A percentile compares a stretch with the other conserved stretches of the same genome.
phyloP scores from a whole-genome alignment of 2,113 vertebrate genomes.

The Suricata suricatta region DNA sequence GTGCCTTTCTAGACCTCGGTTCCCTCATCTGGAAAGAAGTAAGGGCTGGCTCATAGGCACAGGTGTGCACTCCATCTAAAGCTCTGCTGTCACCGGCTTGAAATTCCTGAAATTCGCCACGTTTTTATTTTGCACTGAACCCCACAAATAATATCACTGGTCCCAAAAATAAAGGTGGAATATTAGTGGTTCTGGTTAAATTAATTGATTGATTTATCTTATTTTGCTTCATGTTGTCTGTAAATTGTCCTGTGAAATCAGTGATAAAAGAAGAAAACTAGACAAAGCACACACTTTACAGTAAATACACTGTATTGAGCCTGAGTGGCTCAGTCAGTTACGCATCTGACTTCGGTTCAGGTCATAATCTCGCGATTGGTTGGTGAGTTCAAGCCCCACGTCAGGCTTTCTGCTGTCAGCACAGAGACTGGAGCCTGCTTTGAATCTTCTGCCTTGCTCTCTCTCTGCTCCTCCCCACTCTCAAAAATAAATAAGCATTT shows the following conservation, averaged over 20 bases:
- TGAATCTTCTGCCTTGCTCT: no score
- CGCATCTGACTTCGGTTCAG: no score
- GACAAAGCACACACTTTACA: not conserved
- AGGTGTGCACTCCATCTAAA: rapidly evolving
- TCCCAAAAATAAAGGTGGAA: not conserved
- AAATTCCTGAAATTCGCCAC: not conserved
- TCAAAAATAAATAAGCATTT: no score
- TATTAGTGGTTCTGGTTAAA: not conserved
- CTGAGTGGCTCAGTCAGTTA: no score
- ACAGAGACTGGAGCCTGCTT: no score
- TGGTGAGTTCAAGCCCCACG: no score
- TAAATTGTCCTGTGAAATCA: not conserved
- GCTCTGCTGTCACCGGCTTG: not conserved
- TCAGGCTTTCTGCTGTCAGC: no score
- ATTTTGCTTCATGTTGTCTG: not conserved
- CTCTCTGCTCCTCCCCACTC: no score
- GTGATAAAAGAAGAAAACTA: not conserved
- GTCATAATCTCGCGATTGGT: no score
- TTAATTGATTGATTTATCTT: not conserved
- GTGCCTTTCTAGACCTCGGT: not conserved
- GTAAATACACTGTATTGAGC: no score
- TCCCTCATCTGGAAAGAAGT: not conserved
- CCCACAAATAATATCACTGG: not conserved
- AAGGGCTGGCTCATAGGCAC: not conserved
- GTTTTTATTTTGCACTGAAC: not conserved